phyloP scores from a whole-genome alignment of 2,113 vertebrate genomes.

The Gavialis gangeticus region DNA sequence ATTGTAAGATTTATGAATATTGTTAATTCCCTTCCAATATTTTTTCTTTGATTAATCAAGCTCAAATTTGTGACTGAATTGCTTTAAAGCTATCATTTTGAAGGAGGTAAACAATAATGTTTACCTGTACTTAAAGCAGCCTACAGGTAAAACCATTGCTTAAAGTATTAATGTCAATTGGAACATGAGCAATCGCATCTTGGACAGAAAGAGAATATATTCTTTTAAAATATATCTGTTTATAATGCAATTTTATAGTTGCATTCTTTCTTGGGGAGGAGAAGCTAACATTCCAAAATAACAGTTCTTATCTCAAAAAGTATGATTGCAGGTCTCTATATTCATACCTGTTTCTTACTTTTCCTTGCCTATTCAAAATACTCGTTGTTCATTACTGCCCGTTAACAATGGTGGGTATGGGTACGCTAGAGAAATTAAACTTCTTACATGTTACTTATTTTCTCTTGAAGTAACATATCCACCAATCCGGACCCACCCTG shows the following conservation, averaged over 20 bases:
- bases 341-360: not conserved
- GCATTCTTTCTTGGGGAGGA: not conserved
- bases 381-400: slow-evolving; percentile 29
- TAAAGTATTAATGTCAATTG: not conserved
- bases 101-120: not conserved
- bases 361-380: not conserved
- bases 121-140: not conserved
- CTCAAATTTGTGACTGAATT: not conserved
- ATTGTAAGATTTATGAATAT: no score
- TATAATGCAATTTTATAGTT: not conserved
- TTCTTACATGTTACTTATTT: slow-evolving; percentile 64
- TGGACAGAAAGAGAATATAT: not conserved
- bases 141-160: not conserved
- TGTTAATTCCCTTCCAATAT: no score
- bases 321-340: not conserved
- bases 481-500: slow-evolving; percentile 73
- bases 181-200: not conserved
- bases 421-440: slow-evolving; percentile 75
- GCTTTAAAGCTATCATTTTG: not conserved
- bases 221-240: not conserved
- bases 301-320: not conserved
- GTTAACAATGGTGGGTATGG: slow-evolving; percentile 73
- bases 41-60: not conserved
- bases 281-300: not conserved
- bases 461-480: slow-evolving; percentile 79